Base-by-base conservation (phyloP, 2,888 invertebrate genomes). In the Agrilus biguttatus region DNA sequence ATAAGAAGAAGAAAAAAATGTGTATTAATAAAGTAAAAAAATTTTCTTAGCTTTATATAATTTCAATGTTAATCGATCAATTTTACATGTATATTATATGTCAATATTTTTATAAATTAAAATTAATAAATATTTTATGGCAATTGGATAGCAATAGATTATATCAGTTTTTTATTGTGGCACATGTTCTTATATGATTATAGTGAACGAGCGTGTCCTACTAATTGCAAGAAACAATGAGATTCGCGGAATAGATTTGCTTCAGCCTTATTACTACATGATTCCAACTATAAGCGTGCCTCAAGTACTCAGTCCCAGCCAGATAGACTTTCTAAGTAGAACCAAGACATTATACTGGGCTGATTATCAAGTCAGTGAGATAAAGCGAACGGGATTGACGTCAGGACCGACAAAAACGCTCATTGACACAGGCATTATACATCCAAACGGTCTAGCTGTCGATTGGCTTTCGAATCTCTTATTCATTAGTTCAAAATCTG, bases 161-260 rank as follows among this genome's bases (percentile, higher is more conserved):
- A 21, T 5, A 4, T 17, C 4, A 2, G 4, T 17, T 17, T 17
- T 17, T 21, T 21, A 21, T 6, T 5, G 21, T 21, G 21, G 5
- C 21, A 17, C 17, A 17, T 17, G 4, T 17, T 17, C 4, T 17
- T 17, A 21, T 43, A 60, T 61, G 37, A 60, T 67, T 61, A 53
- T 69, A 74, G 83, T 77, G 45, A 85, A 88, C 65, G 85, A 87
- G 62, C 75, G 77, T 55, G 83, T 90, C 43, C 65, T 91, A 48
- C 69, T 91, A 50, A 80, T 89, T 56, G 81, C 83, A 3, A 72
- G 80, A 56, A 70, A 73, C 34, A 80, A 78, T 52, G 85, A 85
- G 68, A 83, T 92, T 52, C 76, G 87, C 40, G 91, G 89, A 37
- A 82, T 91, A 45, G 87, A 89, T 65, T 66, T 86, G 51, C 73